Evolutionary conservation across 2,113 vertebrate species (phyloP).

Genomic region (Orthonyx spaldingii): DNA sequence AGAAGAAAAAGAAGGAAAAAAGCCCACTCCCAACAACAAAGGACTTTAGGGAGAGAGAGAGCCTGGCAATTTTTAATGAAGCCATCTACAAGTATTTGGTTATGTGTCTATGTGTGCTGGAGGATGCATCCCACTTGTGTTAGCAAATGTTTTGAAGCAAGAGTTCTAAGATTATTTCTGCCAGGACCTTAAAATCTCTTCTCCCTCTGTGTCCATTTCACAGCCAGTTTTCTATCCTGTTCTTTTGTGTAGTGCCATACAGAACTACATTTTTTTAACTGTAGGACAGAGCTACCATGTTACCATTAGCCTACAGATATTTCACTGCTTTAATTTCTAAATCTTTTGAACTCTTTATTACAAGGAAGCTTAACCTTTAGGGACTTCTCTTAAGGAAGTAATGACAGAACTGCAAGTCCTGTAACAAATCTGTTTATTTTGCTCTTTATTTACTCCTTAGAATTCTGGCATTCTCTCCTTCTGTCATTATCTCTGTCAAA

Average conservation of each 20-base stretch:
- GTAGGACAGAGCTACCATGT: not conserved
- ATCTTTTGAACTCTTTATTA: not conserved
- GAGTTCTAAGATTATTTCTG: not conserved
- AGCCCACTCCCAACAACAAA: not conserved
- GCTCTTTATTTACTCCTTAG: constrained; percentile 66
- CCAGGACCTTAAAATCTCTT: not conserved
- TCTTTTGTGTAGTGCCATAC: not conserved
- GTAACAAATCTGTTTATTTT: constrained; percentile 39
- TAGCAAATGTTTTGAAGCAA: not conserved
- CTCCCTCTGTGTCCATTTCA: not conserved
- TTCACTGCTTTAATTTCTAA: not conserved
- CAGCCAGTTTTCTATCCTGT: not conserved
- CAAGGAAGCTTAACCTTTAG: not conserved
- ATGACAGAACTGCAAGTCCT: not conserved
- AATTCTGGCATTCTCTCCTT: constrained; percentile 89
- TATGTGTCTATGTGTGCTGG: not conserved
- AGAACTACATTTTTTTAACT: not conserved
- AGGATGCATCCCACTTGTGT: not conserved
- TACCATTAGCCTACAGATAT: not conserved
- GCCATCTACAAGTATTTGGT: not conserved
- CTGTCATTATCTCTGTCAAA: constrained; percentile 77
- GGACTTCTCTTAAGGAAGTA: not conserved
- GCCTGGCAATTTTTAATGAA: not conserved
- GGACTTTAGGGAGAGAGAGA: not conserved
- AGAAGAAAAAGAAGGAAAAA: not conserved